Conservation (phyloP, 2,113 vertebrate species). For the Typhlomys cinereus region DNA sequence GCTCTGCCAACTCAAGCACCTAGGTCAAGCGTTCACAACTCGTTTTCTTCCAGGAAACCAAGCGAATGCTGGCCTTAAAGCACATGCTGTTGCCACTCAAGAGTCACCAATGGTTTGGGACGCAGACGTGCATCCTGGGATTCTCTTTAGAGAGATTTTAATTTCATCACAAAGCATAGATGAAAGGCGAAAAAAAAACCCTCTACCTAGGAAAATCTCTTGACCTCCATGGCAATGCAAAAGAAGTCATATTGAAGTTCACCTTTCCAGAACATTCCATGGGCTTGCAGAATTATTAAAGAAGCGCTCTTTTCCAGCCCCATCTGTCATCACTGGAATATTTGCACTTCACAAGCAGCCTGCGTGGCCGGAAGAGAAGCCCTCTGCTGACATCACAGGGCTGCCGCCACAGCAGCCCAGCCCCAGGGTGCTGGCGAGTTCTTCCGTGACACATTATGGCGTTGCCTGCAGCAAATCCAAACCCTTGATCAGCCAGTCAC, state of each 20-base stretch:
- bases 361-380: background rate
- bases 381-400: slow-evolving; percentile 12
- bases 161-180: background rate
- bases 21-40: no score
- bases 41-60: background rate
- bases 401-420: background rate
- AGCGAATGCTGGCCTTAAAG: background rate
- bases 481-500: slow-evolving; percentile 26
- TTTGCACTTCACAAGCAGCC: slow-evolving; percentile 67
- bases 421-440: background rate
- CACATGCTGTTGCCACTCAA: rapidly evolving
- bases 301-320: background rate
- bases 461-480: background rate
- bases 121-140: background rate
- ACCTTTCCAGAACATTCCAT: background rate
- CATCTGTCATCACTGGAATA: slow-evolving; percentile 30
- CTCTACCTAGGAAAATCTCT: background rate
- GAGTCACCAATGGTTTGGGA: background rate
- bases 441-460: background rate
- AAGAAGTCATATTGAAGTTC: rapidly evolving
- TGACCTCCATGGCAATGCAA: background rate
- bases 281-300: background rate
- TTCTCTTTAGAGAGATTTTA: background rate
- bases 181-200: background rate
- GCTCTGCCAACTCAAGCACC: background rate